Percentiles rank a stretch among this genome's conserved stretches.
Evolutionary conservation across 2,888 invertebrate genomes (phyloP).

Genomic region (Lochmaea crataegi): DNA sequence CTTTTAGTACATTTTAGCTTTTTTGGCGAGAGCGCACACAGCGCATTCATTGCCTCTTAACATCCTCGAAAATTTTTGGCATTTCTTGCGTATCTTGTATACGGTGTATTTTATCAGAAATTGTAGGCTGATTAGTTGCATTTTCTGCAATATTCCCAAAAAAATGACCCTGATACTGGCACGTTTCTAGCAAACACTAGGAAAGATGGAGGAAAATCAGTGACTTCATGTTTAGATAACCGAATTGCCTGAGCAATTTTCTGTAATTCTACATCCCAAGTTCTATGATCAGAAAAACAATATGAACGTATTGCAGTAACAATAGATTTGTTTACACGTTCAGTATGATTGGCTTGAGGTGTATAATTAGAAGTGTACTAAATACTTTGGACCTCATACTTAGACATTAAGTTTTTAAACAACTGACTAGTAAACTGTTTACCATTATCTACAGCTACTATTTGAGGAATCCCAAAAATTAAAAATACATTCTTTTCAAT

Average conservation of each 20-base stretch:
- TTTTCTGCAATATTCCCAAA: background rate
- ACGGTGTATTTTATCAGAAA: background rate
- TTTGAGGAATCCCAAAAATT: background rate
- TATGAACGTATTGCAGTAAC: too few species aligned
- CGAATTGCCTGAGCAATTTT: too few species aligned
- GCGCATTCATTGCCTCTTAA: too few species aligned
- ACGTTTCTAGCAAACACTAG: background rate
- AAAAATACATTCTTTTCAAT: background rate
- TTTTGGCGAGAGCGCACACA: too few species aligned
- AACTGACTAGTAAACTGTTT: background rate
- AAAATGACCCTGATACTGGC: background rate
- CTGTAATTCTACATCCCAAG: too few species aligned
- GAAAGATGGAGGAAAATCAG: too few species aligned
- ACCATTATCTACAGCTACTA: background rate
- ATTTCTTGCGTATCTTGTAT: slow-evolving; percentile 4
- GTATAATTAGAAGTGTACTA: too few species aligned
- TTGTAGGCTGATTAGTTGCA: background rate
- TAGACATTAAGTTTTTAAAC: background rate
- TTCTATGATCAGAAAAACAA: too few species aligned
- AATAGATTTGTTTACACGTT: too few species aligned
- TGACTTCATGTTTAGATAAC: too few species aligned
- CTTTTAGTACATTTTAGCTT: too few species aligned
- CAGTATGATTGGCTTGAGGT: background rate
- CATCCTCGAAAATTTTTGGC: slow-evolving; percentile 5
- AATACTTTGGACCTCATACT: too few species aligned